phyloP scores from a whole-genome alignment of 2,797 vertebrate species.

The Neoniphon sammara region DNA sequence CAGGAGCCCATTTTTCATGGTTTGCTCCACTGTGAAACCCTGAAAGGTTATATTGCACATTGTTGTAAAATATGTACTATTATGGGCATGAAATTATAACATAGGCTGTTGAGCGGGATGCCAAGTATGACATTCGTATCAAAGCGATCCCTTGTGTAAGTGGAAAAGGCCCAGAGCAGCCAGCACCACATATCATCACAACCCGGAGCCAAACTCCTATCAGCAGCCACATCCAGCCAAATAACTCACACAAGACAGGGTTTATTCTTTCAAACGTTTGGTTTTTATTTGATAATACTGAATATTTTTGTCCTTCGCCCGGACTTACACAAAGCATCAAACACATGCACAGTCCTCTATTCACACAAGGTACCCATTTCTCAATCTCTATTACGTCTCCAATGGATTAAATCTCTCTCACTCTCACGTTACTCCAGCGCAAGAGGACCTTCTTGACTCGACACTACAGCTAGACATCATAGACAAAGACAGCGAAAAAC shows the following conservation, averaged over 20 bases:
- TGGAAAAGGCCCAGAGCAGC: neutral
- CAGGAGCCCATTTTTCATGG: no score
- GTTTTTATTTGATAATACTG: conserved; percentile 91
- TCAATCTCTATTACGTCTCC: conserved; percentile 54
- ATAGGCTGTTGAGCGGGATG: no score
- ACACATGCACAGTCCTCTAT: conserved; percentile 89
- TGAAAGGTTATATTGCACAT: no score
- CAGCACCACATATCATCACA: neutral
- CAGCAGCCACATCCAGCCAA: neutral
- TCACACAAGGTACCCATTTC: conserved; percentile 73
- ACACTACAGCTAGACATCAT: conserved; percentile 71
- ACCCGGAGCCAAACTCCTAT: neutral
- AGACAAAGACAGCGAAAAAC: conserved; percentile 70
- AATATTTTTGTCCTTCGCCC: conserved; percentile 89
- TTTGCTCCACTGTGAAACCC: no score
- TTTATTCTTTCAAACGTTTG: conserved; percentile 74
- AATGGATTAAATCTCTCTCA: conserved; percentile 50
- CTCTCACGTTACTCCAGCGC: conserved; percentile 79
- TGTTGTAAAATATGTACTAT: no score
- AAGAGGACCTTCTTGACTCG: conserved; percentile 72
- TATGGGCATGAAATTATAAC: no score
- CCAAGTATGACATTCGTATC: neutral
- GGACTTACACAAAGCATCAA: conserved; percentile 89
- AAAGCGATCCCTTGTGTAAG: neutral
- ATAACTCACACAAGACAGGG: conserved; percentile 35